Evolutionary conservation across 2,113 vertebrate genomes (phyloP).

Genomic region (Hystrix cristata): DNA sequence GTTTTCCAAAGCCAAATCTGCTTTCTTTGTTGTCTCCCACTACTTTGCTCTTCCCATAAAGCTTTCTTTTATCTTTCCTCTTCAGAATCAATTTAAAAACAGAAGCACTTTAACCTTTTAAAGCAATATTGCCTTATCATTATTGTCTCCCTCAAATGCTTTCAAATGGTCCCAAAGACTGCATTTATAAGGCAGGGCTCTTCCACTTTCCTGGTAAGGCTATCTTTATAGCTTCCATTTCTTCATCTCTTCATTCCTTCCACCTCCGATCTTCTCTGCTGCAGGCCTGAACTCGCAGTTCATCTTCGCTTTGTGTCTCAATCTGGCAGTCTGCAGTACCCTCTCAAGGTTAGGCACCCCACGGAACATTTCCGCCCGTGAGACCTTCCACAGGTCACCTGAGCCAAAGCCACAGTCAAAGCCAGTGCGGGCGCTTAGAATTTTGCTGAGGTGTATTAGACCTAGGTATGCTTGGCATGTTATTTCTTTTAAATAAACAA

Average conservation of each 20-base stretch:
- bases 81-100: slow-evolving; percentile 65
- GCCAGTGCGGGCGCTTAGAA: not conserved
- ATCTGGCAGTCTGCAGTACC: slow-evolving; percentile 9
- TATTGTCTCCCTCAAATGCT: slow-evolving; percentile 44
- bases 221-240: not conserved
- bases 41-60: slow-evolving; percentile 2
- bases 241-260: not conserved
- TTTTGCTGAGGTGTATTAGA: not conserved
- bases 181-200: slow-evolving; percentile 7
- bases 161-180: slow-evolving; percentile 30
- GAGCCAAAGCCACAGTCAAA: slow-evolving; percentile 24
- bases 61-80: not conserved
- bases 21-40: slow-evolving; percentile 22
- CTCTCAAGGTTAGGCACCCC: not conserved
- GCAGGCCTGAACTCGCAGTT: slow-evolving; percentile 42
- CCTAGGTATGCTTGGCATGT: not conserved
- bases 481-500: slow-evolving; percentile 39
- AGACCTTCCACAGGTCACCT: not conserved
- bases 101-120: slow-evolving; percentile 53
- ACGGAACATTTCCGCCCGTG: slow-evolving; percentile 20
- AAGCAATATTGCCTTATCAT: slow-evolving; percentile 27
- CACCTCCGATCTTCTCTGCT: not conserved
- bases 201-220: not conserved
- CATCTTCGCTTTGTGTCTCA: slow-evolving; percentile 31
- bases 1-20: not conserved